phyloP scores from a whole-genome alignment of 2,113 vertebrate species.

The Rattus rattus region DNA sequence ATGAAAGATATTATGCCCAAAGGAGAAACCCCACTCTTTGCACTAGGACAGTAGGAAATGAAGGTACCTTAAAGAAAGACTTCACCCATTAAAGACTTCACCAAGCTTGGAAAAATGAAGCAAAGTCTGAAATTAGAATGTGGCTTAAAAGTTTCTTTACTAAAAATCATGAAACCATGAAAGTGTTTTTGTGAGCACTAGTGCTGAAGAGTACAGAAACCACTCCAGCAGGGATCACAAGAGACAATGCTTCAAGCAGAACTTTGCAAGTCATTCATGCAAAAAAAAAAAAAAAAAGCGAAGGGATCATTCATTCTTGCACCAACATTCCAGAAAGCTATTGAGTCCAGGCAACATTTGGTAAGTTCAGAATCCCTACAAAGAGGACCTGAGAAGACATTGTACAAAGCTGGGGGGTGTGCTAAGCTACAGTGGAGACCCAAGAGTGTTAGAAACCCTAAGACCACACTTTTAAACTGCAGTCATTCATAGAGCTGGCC shows the following conservation, averaged over 20 bases:
- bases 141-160: too few species aligned
- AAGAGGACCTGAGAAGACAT: too few species aligned
- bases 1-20: not conserved
- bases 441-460: not conserved
- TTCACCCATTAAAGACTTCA: not conserved
- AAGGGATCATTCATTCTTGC: not conserved
- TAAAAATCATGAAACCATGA: too few species aligned
- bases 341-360: too few species aligned
- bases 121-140: too few species aligned
- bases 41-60: not conserved
- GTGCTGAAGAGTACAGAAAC: too few species aligned
- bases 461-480: not conserved
- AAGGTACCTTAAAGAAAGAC: not conserved
- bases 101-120: not conserved
- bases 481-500: not conserved
- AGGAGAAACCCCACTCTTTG: not conserved
- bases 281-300: not conserved
- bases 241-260: not conserved
- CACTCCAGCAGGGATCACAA: not conserved
- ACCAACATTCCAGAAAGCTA: not conserved
- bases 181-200: too few species aligned
- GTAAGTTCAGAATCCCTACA: too few species aligned
- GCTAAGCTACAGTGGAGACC: not conserved
- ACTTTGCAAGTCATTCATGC: too few species aligned
- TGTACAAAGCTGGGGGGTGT: too few species aligned